phyloP scores from a whole-genome alignment of 2,888 invertebrate species.

The Bugulina stolonifera region DNA sequence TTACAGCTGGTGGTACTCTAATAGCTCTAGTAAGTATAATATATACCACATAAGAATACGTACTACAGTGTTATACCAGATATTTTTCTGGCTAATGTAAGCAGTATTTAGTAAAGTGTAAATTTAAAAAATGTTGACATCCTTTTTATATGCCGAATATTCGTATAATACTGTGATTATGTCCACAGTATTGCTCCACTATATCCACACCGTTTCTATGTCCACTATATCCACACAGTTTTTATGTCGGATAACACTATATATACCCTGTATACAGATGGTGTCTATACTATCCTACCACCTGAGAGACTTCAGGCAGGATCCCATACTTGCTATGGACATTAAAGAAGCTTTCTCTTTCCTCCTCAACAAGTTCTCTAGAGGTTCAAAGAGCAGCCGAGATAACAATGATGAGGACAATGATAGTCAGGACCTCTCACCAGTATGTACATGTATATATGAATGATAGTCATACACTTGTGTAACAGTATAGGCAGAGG shows the following conservation, averaged over 20 bases:
- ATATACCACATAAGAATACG: no score
- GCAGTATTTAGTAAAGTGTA: not conserved
- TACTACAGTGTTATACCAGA: not conserved
- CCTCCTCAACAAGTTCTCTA: conserved; percentile 38
- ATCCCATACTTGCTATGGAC: conserved; percentile 38
- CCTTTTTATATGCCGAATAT: no score
- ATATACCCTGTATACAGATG: conserved; percentile 33
- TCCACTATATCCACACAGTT: no score
- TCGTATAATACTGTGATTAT: no score
- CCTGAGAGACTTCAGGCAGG: conserved; percentile 36
- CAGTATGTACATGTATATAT: conserved; percentile 44
- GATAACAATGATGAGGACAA: conserved; percentile 34
- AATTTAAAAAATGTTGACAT: no score
- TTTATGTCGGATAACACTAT: not conserved
- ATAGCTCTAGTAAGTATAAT: conserved; percentile 32
- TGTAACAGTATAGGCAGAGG: no score
- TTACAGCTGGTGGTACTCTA: conserved; percentile 34
- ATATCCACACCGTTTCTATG: no score
- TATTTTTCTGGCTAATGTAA: not conserved
- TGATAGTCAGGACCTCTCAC: conserved; percentile 39
- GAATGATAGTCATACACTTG: no score
- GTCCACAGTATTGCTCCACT: no score
- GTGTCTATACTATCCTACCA: conserved; percentile 42
- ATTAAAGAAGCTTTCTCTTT: conserved; percentile 37
- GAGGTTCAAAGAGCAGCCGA: conserved; percentile 34